phyloP scores from a whole-genome alignment of 2,888 invertebrate genomes.

The Myathropa florea region DNA sequence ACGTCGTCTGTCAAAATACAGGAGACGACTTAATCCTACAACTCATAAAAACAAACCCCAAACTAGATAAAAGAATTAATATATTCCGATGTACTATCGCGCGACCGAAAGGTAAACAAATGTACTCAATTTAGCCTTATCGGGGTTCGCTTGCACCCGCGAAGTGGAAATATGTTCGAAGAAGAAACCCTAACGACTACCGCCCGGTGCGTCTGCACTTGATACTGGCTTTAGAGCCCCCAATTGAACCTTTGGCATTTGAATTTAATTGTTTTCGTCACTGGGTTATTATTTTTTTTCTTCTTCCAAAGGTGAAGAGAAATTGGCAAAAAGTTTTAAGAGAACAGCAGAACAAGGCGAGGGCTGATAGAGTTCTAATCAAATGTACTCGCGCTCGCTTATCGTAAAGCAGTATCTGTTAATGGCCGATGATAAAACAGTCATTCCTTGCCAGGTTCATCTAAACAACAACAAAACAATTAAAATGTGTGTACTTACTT shows the following conservation, averaged over 20 bases:
- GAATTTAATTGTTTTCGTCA: background rate
- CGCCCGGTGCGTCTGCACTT: slow-evolving; percentile 33
- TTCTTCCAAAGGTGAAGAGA: background rate
- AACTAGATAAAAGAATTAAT: slow-evolving; percentile 14
- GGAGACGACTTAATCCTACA: slow-evolving; percentile 13
- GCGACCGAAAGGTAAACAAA: background rate
- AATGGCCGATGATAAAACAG: background rate
- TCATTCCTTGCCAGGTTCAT: background rate
- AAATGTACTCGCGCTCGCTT: background rate
- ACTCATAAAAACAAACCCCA: background rate
- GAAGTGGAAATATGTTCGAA: background rate
- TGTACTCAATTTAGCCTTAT: background rate
- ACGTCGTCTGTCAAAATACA: slow-evolving; percentile 4
- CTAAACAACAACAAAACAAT: background rate
- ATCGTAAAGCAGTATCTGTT: background rate
- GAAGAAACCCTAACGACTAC: background rate
- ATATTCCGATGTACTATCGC: background rate
- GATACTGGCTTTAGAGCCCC: background rate
- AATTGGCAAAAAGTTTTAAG: background rate
- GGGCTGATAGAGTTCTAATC: background rate
- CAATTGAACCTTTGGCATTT: background rate
- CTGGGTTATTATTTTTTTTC: background rate
- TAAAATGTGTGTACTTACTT: slow-evolving; percentile 83
- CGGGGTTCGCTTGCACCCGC: slow-evolving; percentile 24
- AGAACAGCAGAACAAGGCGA: background rate